These are phyloP conservation scores for Lutjanus erythropterus DNA, from an alignment of 2,113 vertebrate species.

Conservation along the genomic window DNA sequence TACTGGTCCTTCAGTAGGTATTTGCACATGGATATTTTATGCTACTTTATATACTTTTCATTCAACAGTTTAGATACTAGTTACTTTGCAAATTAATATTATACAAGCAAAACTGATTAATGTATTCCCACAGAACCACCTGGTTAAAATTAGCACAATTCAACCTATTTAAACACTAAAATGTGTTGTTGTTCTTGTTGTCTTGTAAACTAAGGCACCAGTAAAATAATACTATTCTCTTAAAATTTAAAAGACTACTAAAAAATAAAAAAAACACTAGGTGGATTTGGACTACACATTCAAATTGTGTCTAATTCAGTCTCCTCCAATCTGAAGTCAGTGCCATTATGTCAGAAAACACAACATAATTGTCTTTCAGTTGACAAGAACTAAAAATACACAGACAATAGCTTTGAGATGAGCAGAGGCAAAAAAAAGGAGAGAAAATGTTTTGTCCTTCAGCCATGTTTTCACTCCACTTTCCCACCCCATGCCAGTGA, in stretches of 20 bases:
- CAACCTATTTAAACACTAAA: background rate
- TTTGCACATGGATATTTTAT: too few relatives aligned
- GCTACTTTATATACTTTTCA: too few relatives aligned
- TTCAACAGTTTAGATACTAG: background rate
- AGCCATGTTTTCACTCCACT: slow-evolving; percentile 77
- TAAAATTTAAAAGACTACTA: background rate
- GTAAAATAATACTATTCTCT: background rate
- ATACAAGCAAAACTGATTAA: background rate
- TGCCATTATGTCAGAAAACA: slow-evolving; percentile 76
- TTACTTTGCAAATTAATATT: background rate
- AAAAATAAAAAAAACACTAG: background rate
- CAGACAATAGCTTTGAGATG: slow-evolving; percentile 84
- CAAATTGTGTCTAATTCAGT: slow-evolving; percentile 52
- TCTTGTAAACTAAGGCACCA: background rate
- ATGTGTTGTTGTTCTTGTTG: background rate
- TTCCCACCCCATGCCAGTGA: slow-evolving; percentile 76
- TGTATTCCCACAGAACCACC: background rate
- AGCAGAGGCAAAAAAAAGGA: slow-evolving; percentile 74
- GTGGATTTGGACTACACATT: slow-evolving; percentile 42
- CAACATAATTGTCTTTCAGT: slow-evolving; percentile 83
- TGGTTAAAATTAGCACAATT: background rate
- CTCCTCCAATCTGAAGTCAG: slow-evolving; percentile 68
- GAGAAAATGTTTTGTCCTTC: slow-evolving; percentile 82
- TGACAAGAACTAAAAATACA: slow-evolving; percentile 86
- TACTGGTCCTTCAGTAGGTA: too few relatives aligned